Evolutionary conservation across 1,140 invertebrate genomes (phyloP).

Genomic region (Lethrus apterus): DNA sequence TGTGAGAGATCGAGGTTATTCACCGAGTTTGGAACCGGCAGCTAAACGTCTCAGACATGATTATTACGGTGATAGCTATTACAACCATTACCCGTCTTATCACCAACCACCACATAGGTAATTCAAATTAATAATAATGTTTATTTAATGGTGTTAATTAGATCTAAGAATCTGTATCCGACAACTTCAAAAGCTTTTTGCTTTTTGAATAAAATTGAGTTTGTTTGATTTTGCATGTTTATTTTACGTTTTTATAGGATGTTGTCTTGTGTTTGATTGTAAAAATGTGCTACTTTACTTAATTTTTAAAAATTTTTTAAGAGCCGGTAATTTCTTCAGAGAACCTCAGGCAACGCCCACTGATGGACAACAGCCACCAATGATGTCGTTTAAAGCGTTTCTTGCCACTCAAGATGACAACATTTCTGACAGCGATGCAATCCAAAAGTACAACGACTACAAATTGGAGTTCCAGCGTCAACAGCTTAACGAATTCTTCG

Average conservation of each 20-base stretch:
- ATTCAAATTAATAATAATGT: background rate
- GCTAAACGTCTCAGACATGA: slow-evolving; percentile 75
- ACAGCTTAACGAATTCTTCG: slow-evolving; percentile 98
- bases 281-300: background rate
- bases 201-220: too few relatives aligned
- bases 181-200: too few relatives aligned
- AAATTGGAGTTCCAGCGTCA: slow-evolving; percentile 94
- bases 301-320: slow-evolving; percentile 20
- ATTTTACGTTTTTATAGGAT: slow-evolving; percentile 8
- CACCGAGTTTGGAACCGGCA: slow-evolving; percentile 73
- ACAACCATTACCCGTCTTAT: slow-evolving; percentile 48
- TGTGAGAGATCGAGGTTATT: slow-evolving; percentile 53
- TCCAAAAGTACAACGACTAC: slow-evolving; percentile 97
- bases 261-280: background rate
- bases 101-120: slow-evolving; percentile 41
- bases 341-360: slow-evolving; percentile 23
- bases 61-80: slow-evolving; percentile 46
- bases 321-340: slow-evolving; percentile 37
- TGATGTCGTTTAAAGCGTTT: slow-evolving; percentile 98
- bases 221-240: background rate
- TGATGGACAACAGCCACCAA: slow-evolving; percentile 75
- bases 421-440: slow-evolving; percentile 94
- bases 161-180: background rate
- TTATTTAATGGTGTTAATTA: slow-evolving; percentile 4
- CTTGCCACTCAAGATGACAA: slow-evolving; percentile 92